Evolutionary conservation across 2,113 vertebrate species (phyloP), one percentile per base, ranked within the genome.

Genomic region (Hoplias malabaricus): DNA sequence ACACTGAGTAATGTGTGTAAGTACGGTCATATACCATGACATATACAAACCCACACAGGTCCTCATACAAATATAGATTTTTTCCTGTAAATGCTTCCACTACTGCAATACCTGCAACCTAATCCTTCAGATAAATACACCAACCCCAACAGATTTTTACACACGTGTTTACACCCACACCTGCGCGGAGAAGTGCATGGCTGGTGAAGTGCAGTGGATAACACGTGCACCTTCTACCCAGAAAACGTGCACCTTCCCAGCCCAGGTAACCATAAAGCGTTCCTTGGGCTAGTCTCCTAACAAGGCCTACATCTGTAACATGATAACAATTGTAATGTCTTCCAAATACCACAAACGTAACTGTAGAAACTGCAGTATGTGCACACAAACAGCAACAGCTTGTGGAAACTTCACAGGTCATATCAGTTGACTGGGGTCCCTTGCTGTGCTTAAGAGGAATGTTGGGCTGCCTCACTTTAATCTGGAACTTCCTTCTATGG

Each of bases 401-500:
- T 53, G 14, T 53, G 48, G 25, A 42, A 76, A 43, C 62, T 31
- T n/a, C 56, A 19, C 13, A 31, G 21, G 63, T 68, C 63, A 62
- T 40, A n/a, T 57, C 43, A 10, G 46, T 66, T 66, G 36, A 57
- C 67, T 8, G 4, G 2, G 57, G 62, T 73, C 69, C 38, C 80
- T 59, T 29, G 43, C 6, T 69, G 71, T 54, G 54, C 29, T 40
- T 23, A 19, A 29, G 34, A 69, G 73, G 42, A 77, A 76, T 61
- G 56, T 23, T 31, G 12, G 68, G 1, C 71, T 33, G 40, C 42
- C 3, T 62, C 13, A 33, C 16, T 2, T 23, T 31, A 62, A 33
- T 13, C 34, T 36, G 38, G 42, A 61, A 79, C 53, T 23, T 78
- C 65, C 56, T 69, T 70, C 59, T 82, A 65, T 57, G 73, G 79